Evolutionary conservation across 2,113 vertebrate genomes (phyloP), one percentile per base, ranked within the genome.

Genomic region (Terrapene triunguis): DNA sequence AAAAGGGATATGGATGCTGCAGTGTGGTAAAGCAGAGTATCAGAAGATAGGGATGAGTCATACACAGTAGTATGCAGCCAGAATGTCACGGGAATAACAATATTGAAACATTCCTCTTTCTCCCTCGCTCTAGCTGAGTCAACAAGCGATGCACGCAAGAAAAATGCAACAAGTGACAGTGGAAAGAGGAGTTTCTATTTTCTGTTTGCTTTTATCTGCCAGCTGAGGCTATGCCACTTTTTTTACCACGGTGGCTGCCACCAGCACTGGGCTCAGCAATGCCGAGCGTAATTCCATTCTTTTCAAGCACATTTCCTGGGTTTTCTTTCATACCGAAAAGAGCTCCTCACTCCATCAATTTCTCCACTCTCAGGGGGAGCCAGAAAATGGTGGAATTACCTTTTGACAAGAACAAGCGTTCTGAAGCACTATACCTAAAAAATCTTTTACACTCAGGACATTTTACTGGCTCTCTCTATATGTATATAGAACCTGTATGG

Each of bases 41-140:
- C 72, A 74, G 35, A 86, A 35, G 42, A 85, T 0, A 6, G 27
- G 24, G 62, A 85, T 42, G 25, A 53, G 25, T 42, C 89, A 87
- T 38, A 19, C 29, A 51, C 25, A 42, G 5, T 3, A 9, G 14
- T 51, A 48, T 83, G 10, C 32, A 90, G 44, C 2, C 3, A 14
- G 42, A 35, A 47, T 16, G 32, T 69, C 32, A 69, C 8, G 2
- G 62, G 7, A 69, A 69, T 81, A 17, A 74, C 0, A 0, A 1
- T 84, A 10, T 79, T 82, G 62, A 80, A 65, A 55, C 42, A 48
- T 74, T 48, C 62, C 16, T 82, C 47, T 21, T 55, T 1, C 55
- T 93, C 6, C 21, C 3, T 82, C 3, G 21, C 17, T 72, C 38
- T 3, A 90, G 14, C 21, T 19, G 48, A 86, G 50, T 7, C 10